These are phyloP conservation scores for Pycnonotus jocosus DNA, from an alignment of 2,113 vertebrate species.

Conservation along the genomic window DNA sequence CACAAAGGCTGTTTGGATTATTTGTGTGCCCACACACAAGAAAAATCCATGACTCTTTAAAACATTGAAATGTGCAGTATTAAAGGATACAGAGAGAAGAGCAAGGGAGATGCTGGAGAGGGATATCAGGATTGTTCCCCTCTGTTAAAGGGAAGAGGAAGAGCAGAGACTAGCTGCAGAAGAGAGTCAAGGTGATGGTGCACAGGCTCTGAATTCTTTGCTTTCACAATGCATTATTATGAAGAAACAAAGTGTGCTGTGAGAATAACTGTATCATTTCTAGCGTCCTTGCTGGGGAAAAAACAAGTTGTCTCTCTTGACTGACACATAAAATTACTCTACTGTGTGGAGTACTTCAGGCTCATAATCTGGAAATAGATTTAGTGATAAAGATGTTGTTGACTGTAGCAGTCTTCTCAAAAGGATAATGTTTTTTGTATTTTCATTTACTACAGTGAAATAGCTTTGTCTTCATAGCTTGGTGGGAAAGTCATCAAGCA, in stretches of 20 bases:
- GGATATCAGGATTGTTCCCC: neutral
- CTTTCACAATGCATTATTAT: neutral
- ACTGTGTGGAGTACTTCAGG: neutral
- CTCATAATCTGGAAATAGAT: neutral
- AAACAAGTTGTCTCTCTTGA: neutral
- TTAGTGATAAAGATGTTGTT: neutral
- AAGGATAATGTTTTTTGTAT: neutral
- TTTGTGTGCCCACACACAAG: neutral
- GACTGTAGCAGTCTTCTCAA: neutral
- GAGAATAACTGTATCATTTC: neutral
- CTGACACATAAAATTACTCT: neutral
- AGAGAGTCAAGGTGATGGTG: neutral
- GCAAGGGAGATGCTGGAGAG: neutral
- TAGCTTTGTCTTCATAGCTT: neutral
- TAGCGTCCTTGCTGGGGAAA: neutral
- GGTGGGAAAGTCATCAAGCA: neutral
- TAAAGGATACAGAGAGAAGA: neutral
- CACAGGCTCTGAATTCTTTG: neutral
- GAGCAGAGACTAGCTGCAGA: neutral
- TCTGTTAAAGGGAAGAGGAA: neutral
- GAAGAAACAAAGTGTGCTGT: neutral
- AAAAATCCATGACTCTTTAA: neutral
- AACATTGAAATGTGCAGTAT: neutral
- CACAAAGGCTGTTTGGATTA: neutral
- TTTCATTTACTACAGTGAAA: neutral